Conservation (phyloP, 2,888 invertebrate species). For the Drosophila kokeensis region DNA sequence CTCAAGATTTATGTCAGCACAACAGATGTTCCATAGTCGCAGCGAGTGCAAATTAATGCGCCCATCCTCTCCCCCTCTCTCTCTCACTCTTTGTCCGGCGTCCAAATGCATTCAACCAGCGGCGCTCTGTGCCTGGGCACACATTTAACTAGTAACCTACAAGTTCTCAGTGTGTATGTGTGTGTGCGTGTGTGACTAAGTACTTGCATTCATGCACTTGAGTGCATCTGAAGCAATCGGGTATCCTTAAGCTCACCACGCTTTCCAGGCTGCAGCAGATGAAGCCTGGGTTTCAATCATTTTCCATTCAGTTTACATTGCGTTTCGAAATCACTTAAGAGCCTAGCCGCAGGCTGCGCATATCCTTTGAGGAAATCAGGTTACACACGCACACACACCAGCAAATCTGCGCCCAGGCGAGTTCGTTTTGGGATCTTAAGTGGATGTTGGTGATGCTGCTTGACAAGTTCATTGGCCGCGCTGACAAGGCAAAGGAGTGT, state of each 20-base stretch:
- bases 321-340: constrained; percentile 74
- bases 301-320: constrained; percentile 55
- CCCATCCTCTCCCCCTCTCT: constrained; percentile 7
- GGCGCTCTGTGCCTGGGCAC: constrained; percentile 11
- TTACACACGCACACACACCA: constrained; percentile 52
- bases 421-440: constrained; percentile 57
- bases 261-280: constrained; percentile 28
- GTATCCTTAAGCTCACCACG: constrained; percentile 53
- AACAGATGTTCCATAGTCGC: constrained; percentile 72
- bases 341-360: constrained; percentile 67
- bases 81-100: neutral
- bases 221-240: constrained; percentile 55
- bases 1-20: constrained; percentile 82
- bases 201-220: constrained; percentile 75
- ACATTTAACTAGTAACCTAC: constrained; percentile 75
- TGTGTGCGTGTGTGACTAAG: constrained; percentile 53
- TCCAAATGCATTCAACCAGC: constrained; percentile 30
- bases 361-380: constrained; percentile 79
- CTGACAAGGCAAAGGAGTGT: neutral
- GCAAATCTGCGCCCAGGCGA: constrained; percentile 27
- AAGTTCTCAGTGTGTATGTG: constrained; percentile 38
- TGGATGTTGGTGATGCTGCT: constrained; percentile 47
- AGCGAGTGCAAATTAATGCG: constrained; percentile 66
- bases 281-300: constrained; percentile 29
- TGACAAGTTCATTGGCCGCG: constrained; percentile 72